Percentiles rank a stretch among this genome's conserved stretches.
phyloP scores from a whole-genome alignment of 2,888 invertebrate genomes.

The Scotopteryx bipunctaria region DNA sequence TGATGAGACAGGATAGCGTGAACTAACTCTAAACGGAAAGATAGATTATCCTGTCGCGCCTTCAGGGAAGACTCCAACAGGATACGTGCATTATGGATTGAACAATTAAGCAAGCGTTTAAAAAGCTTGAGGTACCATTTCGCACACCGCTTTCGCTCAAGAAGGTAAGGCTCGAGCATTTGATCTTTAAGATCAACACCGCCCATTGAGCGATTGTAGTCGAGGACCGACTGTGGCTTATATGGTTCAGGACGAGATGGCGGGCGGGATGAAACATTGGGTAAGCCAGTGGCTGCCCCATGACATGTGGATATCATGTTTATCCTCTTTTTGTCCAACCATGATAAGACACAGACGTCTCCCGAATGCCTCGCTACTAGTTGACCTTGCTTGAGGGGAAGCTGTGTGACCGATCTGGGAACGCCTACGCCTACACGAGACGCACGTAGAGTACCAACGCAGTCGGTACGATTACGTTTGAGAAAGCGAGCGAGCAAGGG shows the following conservation, averaged over 20 bases:
- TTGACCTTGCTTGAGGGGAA: constrained; percentile 22
- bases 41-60: neutral
- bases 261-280: constrained; percentile 7
- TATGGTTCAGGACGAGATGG: neutral
- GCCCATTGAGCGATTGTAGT: constrained; percentile 20
- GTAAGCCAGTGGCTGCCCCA: constrained; percentile 5
- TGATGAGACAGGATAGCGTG: too few species aligned
- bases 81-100: constrained; percentile 16
- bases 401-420: constrained; percentile 16
- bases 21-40: constrained; percentile 4
- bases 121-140: constrained; percentile 19
- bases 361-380: constrained; percentile 30
- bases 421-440: constrained; percentile 14
- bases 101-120: constrained; percentile 15
- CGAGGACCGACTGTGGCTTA: constrained; percentile 2
- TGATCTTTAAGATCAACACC: constrained; percentile 21
- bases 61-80: constrained; percentile 11
- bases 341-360: constrained; percentile 12
- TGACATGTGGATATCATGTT: constrained; percentile 10
- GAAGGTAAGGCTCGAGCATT: constrained; percentile 19
- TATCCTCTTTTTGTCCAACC: constrained; percentile 12
- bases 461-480: constrained; percentile 29
- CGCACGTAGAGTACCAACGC: constrained; percentile 25
- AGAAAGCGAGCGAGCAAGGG: constrained; percentile 23
- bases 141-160: constrained; percentile 19